phyloP scores from a whole-genome alignment of 64 coral and sea anemone species.

The Dendrophyllia cribrosa region DNA sequence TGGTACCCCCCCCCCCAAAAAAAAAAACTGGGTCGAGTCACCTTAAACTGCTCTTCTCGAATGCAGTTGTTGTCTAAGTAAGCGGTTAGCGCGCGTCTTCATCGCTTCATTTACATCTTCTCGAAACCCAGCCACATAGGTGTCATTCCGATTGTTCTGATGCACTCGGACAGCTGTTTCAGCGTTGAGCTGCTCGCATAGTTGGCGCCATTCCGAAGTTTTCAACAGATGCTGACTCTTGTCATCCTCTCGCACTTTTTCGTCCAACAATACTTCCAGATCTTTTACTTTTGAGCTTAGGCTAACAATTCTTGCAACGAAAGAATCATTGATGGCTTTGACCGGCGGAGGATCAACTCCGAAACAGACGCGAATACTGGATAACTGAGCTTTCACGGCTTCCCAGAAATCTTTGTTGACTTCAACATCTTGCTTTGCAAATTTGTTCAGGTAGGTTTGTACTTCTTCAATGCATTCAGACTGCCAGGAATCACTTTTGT shows the following conservation, averaged over 20 bases:
- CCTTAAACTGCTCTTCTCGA: neutral
- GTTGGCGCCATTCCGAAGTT: conserved; percentile 18
- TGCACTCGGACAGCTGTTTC: conserved; percentile 14
- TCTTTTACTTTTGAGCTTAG: neutral
- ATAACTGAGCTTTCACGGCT: neutral
- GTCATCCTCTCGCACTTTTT: conserved; percentile 30
- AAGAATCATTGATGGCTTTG: neutral
- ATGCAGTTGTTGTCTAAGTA: conserved; percentile 49
- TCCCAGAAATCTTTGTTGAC: conserved; percentile 27
- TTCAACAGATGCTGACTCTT: conserved; percentile 28
- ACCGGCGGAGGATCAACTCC: neutral
- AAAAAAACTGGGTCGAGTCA: no score
- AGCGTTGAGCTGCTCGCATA: conserved; percentile 1
- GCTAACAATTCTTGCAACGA: neutral
- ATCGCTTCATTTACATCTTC: conserved; percentile 40
- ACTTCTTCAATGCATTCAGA: conserved; percentile 31
- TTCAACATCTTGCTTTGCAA: conserved; percentile 19
- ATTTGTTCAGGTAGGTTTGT: conserved; percentile 8
- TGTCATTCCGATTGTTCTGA: conserved; percentile 13
- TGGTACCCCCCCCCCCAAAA: no score
- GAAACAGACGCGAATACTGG: neutral
- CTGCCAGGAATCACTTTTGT: no score
- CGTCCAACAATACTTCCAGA: neutral
- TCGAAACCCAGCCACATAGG: conserved; percentile 51
- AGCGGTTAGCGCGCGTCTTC: neutral